Evolutionary conservation across 2,888 invertebrate genomes (phyloP).

Genomic region (Polyploca ridens): DNA sequence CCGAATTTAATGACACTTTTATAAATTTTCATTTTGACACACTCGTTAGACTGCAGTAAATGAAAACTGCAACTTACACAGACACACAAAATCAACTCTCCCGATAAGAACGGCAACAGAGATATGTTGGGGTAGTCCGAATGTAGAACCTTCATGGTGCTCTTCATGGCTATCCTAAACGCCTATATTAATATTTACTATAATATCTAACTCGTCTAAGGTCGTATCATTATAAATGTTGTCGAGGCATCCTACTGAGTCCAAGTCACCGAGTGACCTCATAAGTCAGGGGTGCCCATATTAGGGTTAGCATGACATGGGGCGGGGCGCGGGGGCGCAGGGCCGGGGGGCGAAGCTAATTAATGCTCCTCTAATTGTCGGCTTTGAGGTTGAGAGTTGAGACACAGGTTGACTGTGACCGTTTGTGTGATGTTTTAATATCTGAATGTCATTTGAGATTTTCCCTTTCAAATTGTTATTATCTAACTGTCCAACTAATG

Average conservation of each 20-base stretch:
- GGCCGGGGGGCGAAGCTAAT: slow-evolving; percentile 31
- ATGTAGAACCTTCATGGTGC: neutral
- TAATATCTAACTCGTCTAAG: neutral
- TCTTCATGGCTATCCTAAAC: neutral
- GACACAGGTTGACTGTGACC: slow-evolving; percentile 17
- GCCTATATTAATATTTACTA: neutral
- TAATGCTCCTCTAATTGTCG: slow-evolving; percentile 56
- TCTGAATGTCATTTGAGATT: neutral
- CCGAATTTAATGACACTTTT: no score
- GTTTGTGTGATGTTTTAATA: neutral
- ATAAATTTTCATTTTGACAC: no score
- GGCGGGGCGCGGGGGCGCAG: slow-evolving; percentile 25
- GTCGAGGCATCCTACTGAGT: slow-evolving; percentile 10
- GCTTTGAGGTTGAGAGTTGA: slow-evolving; percentile 24
- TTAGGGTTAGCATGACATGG: slow-evolving; percentile 21
- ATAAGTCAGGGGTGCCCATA: slow-evolving; percentile 38
- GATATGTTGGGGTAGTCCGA: no score
- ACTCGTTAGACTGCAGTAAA: no score
- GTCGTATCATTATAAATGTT: slow-evolving; percentile 17
- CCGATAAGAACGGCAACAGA: no score
- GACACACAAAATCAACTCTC: no score
- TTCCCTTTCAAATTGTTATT: no score
- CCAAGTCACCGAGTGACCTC: slow-evolving; percentile 38
- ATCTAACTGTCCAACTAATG: no score
- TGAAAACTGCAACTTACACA: no score